Evolutionary conservation across 1,140 invertebrate species (phyloP).

Genomic region (Drosophila parvula): DNA sequence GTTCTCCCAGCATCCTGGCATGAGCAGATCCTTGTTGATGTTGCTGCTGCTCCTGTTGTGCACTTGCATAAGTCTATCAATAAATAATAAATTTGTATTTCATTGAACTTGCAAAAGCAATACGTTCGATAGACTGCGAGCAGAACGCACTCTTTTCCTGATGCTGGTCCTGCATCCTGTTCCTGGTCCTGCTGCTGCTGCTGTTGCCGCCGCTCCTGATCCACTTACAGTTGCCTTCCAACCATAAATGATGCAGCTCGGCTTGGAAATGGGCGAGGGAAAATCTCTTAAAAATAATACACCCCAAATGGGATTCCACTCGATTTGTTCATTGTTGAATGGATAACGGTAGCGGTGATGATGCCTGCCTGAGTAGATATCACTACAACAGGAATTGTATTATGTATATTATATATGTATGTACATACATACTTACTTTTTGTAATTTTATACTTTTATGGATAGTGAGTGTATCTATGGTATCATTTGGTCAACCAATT

Average conservation of each 20-base stretch:
- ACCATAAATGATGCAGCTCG: slow-evolving; percentile 54
- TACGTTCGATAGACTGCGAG: slow-evolving; percentile 55
- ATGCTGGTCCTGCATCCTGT: neutral
- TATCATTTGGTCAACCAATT: too few relatives aligned
- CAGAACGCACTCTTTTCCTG: slow-evolving; percentile 16
- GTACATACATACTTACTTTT: too few relatives aligned
- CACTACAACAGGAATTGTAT: too few relatives aligned
- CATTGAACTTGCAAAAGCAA: slow-evolving; percentile 73
- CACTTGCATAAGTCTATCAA: slow-evolving; percentile 74
- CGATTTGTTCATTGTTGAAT: slow-evolving; percentile 27
- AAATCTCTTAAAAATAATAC: slow-evolving; percentile 34
- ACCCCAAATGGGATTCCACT: slow-evolving; percentile 21
- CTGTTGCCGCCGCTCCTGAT: slow-evolving; percentile 23
- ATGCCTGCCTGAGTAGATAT: too few relatives aligned
- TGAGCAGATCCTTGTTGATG: slow-evolving; percentile 6
- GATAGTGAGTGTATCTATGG: too few relatives aligned
- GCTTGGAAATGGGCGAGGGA: slow-evolving; percentile 10
- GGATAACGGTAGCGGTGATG: too few relatives aligned
- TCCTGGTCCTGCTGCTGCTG: neutral
- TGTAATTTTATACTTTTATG: too few relatives aligned
- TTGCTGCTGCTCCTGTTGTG: slow-evolving; percentile 30
- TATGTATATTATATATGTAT: too few relatives aligned
- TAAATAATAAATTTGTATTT: slow-evolving; percentile 77
- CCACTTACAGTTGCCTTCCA: slow-evolving; percentile 48
- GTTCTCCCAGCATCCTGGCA: slow-evolving; percentile 1